Evolutionary conservation across 1,140 invertebrate genomes (phyloP).

Genomic region (Plodia interpunctella): DNA sequence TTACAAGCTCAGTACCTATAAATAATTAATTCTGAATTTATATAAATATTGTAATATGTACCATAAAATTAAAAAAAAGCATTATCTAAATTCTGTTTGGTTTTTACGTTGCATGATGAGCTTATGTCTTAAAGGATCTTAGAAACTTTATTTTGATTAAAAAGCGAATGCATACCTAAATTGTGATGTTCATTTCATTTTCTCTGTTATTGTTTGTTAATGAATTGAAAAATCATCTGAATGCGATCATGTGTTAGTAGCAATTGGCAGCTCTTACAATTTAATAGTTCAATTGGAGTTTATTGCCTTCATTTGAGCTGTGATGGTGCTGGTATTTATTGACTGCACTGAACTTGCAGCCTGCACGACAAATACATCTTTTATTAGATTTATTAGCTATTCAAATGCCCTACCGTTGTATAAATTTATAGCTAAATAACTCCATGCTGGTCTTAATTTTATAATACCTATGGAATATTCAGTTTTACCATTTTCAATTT

Average conservation of each 20-base stretch:
- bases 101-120: too few species aligned
- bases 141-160: too few species aligned
- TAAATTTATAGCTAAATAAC: neutral
- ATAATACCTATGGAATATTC: neutral
- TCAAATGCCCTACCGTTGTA: neutral
- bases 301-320: constrained; percentile 9
- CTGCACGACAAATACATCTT: constrained; percentile 9
- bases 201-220: neutral
- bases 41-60: too few species aligned
- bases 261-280: constrained; percentile 5
- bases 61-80: too few species aligned
- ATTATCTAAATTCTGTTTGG: too few species aligned
- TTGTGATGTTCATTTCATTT: too few species aligned
- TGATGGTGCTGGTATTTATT: constrained; percentile 8
- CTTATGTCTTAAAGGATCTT: too few species aligned
- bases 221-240: constrained; percentile 29
- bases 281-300: constrained; percentile 12
- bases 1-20: too few species aligned
- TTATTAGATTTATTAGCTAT: constrained; percentile 7
- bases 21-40: too few species aligned
- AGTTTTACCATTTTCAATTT: too few species aligned
- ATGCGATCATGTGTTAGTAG: constrained; percentile 23
- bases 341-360: constrained; percentile 9
- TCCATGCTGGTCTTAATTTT: neutral
- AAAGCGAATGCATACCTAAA: too few species aligned